A percentile compares a stretch with the other conserved stretches of the same genome.
phyloP scores from a whole-genome alignment of 2,888 invertebrate species.

The Coelogynopora nodosa region DNA sequence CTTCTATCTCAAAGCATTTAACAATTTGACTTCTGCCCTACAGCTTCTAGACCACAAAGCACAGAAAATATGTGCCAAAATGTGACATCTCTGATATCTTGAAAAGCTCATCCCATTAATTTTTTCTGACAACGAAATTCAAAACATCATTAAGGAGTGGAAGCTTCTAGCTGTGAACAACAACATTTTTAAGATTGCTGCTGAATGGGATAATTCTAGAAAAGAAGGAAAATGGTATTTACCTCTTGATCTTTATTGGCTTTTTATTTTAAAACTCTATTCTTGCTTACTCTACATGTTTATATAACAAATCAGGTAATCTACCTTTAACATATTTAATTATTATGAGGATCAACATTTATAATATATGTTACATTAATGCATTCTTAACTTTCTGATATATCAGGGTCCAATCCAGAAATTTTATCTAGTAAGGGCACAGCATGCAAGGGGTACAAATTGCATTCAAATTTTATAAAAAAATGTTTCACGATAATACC shows the following conservation, averaged over 20 bases:
- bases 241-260: neutral
- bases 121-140: neutral
- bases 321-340: no score
- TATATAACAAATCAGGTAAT: no score
- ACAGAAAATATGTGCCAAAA: neutral
- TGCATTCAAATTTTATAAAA: no score
- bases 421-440: no score
- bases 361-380: no score
- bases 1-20: neutral
- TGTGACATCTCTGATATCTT: neutral
- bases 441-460: no score
- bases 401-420: no score
- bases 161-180: neutral
- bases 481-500: no score
- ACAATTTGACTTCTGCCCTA: neutral
- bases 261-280: no score
- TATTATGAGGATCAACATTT: no score
- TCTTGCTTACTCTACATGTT: no score
- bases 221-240: neutral
- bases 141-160: neutral
- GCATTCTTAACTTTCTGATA: no score
- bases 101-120: neutral
- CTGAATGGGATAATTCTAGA: neutral
- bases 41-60: neutral
- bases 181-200: neutral